Base-by-base conservation (phyloP, 2,113 vertebrate species). In the Hucho hucho region DNA sequence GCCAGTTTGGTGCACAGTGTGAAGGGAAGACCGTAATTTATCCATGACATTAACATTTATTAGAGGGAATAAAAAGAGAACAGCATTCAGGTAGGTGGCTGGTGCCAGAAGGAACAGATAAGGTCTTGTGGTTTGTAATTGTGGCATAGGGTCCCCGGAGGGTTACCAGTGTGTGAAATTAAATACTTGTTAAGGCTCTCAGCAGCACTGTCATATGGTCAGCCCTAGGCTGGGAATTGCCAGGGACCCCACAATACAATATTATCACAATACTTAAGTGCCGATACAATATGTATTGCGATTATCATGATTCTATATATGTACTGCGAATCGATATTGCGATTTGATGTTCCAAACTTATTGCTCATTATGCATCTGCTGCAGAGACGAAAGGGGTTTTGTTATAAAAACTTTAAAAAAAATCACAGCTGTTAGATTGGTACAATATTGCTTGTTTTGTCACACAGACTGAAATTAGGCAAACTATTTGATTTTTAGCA, bases 41-140 rank as follows among this genome's bases (percentile, higher is more conserved):
- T 75, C 64, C 11, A 24, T 75, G n/a, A 59, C 64, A 9, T 14
- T 47, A 22, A 56, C 64, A 53, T 49, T 66, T 64, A 49, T 49
- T 47, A n/a, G 12, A 61, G 22, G 3, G 25, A 25, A 20, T 20
- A 56, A 66, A 56, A 9, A 67, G 56, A 56, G 43, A 65, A 73
- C 32, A 67, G 12, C 24, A 69, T 16, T 25, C 24, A 11, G 26
- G 46, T 68, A 5, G 37, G 9, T 43, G 37, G 37, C 5, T 69
- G 61, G 61, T 25, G 22, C 37, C 37, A 43, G 20, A n/a, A 63
- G 11, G 61, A 11, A 63, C 2, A 63, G 22, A 63, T n/a, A 63
- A 25, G 9, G 53, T 56, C 13, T 56, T 37, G 32, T 43, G 37
- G 16, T 56, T 56, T 18, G 53, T 20, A 20, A 4, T 56, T 56